A percentile compares a stretch with the other conserved stretches of the same genome.
Evolutionary conservation across 2,113 vertebrate genomes (phyloP).

Genomic region (Oryzias woworae): DNA sequence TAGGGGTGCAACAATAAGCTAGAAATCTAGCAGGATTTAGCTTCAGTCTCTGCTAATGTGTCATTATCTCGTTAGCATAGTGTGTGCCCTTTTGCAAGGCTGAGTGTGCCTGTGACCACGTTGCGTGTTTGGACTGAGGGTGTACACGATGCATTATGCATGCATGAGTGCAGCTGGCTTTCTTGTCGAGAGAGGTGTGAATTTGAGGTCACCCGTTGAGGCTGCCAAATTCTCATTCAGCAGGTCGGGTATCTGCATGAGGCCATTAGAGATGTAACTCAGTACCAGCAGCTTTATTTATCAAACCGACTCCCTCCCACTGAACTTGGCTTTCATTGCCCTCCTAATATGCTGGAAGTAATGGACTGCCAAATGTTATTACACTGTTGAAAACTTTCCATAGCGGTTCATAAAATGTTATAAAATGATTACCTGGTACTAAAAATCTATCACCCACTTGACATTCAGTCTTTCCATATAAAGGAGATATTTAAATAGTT

Average conservation of each 20-base stretch:
- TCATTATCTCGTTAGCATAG: conserved; percentile 28
- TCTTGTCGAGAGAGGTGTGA: conserved; percentile 3
- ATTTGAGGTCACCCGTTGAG: conserved; percentile 22
- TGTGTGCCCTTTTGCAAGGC: conserved; percentile 11
- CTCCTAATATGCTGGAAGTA: conserved; percentile 51
- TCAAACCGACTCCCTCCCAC: conserved; percentile 59
- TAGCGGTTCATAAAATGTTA: conserved; percentile 40
- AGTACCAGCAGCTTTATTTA: conserved; percentile 64
- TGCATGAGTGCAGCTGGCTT: neutral
- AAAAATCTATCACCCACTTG: conserved; percentile 1
- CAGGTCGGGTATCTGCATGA: conserved; percentile 43
- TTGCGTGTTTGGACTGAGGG: conserved; percentile 13
- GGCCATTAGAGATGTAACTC: conserved; percentile 58
- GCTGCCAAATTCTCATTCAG: conserved; percentile 45
- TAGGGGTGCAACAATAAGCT: conserved; percentile 63
- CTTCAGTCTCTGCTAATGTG: conserved; percentile 34
- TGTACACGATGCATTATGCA: neutral
- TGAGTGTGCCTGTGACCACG: conserved; percentile 8
- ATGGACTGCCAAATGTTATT: conserved; percentile 56
- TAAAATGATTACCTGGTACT: conserved; percentile 5
- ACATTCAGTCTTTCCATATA: too few relatives aligned
- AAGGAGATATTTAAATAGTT: too few relatives aligned
- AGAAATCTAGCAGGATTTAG: conserved; percentile 40
- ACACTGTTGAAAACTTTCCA: conserved; percentile 38
- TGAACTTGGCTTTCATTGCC: conserved; percentile 61